These are phyloP conservation scores for Sepiola atlantica DNA, from an alignment of 2,888 invertebrate species.

Conservation along the genomic window DNA sequence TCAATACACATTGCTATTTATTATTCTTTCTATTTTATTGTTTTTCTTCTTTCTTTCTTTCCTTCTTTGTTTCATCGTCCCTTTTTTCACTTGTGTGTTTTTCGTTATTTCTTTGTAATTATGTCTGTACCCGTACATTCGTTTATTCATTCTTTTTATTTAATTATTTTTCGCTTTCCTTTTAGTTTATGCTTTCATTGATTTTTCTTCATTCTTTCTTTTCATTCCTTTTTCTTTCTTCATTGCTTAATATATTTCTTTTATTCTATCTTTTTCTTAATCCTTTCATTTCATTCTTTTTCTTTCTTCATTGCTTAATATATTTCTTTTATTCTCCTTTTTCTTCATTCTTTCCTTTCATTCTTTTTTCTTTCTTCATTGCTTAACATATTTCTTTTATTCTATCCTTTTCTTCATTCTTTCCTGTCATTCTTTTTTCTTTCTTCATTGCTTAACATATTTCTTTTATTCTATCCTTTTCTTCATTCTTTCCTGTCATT, in stretches of 20 bases:
- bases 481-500: neutral
- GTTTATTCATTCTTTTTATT: neutral
- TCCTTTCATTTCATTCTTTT: neutral
- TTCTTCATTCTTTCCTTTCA: neutral
- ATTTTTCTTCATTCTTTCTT: neutral
- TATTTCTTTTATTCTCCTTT: neutral
- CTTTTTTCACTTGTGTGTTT: neutral
- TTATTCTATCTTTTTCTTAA: no score
- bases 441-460: no score
- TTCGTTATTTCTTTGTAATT: neutral
- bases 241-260: neutral
- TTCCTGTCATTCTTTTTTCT: neutral
- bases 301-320: neutral
- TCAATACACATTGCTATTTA: no score
- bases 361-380: no score
- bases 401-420: neutral
- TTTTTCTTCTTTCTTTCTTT: neutral
- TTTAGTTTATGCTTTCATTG: neutral
- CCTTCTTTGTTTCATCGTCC: neutral
- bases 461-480: neutral
- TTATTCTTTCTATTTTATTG: neutral
- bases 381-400: neutral
- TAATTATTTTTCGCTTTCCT: neutral
- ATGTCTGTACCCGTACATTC: no score
- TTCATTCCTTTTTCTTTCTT: neutral